Conservation (phyloP, 2,888 invertebrate species). For the Stegana nigrithorax region DNA sequence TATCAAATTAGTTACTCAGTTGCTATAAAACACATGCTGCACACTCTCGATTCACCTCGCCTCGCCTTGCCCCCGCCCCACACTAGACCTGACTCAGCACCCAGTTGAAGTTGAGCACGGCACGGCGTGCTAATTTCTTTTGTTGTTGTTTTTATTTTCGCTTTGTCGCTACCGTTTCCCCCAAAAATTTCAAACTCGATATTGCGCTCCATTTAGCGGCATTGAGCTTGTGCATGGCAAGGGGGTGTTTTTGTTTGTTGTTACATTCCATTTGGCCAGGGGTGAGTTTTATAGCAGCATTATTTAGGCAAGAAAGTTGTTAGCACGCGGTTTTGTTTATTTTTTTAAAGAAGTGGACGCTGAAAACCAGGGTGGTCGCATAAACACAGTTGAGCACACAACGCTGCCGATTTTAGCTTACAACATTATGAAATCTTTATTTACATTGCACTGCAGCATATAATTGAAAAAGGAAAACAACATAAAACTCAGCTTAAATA, state of each 20-base stretch:
- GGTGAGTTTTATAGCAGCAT: background rate
- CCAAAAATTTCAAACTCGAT: background rate
- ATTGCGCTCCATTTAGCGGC: background rate
- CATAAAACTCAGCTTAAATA: too few relatives aligned
- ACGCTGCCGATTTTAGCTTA: too few relatives aligned
- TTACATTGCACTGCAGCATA: too few relatives aligned
- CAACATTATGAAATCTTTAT: too few relatives aligned
- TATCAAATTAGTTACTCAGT: background rate
- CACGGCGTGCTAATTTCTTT: conserved; percentile 35
- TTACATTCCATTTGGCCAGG: too few relatives aligned
- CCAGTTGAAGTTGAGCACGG: too few relatives aligned
- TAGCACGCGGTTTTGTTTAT: too few relatives aligned
- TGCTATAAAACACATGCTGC: background rate
- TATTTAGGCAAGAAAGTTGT: background rate
- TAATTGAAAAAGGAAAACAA: too few relatives aligned
- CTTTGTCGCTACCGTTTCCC: background rate
- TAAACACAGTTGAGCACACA: too few relatives aligned
- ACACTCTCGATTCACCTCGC: too few relatives aligned
- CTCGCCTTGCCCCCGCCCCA: too few relatives aligned
- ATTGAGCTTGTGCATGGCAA: background rate
- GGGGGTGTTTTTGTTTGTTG: too few relatives aligned
- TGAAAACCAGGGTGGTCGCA: background rate
- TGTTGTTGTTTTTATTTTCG: background rate
- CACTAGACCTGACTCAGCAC: background rate
- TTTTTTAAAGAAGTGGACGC: background rate